Evolutionary conservation across 2,888 invertebrate genomes (phyloP).

Genomic region (Athalia cordata): DNA sequence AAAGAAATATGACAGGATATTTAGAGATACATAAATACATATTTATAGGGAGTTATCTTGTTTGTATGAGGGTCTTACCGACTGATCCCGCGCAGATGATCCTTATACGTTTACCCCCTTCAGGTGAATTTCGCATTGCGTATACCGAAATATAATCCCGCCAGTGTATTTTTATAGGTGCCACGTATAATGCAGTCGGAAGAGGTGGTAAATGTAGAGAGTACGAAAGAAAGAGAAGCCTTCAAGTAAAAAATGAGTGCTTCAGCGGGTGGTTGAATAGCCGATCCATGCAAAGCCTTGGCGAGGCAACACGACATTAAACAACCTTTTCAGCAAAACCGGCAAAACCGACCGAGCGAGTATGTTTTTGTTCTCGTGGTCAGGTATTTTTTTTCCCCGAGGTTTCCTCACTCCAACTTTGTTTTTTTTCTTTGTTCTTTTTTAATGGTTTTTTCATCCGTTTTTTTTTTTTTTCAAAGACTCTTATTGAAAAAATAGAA

Average conservation of each 20-base stretch:
- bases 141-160: conserved; percentile 14
- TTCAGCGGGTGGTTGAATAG: conserved; percentile 28
- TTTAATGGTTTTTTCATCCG: background rate
- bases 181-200: conserved; percentile 3
- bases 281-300: conserved; percentile 29
- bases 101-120: background rate
- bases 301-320: conserved; percentile 51
- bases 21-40: conserved; percentile 10
- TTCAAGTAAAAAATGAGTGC: background rate
- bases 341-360: conserved; percentile 11
- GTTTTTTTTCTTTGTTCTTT: background rate
- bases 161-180: background rate
- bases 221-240: background rate
- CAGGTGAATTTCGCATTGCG: background rate
- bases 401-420: background rate
- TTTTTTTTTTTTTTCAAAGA: too few species aligned
- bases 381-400: background rate
- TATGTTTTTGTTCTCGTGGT: conserved; percentile 9
- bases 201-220: background rate
- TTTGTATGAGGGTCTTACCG: conserved; percentile 17
- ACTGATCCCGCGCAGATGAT: conserved; percentile 4
- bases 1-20: conserved; percentile 20
- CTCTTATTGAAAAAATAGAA: too few species aligned
- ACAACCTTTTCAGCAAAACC: conserved; percentile 40
- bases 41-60: conserved; percentile 11